Percentiles rank a stretch among this genome's conserved stretches.
Evolutionary conservation across 1,140 invertebrate genomes (phyloP).

Genomic region (Magallana ariakensis): DNA sequence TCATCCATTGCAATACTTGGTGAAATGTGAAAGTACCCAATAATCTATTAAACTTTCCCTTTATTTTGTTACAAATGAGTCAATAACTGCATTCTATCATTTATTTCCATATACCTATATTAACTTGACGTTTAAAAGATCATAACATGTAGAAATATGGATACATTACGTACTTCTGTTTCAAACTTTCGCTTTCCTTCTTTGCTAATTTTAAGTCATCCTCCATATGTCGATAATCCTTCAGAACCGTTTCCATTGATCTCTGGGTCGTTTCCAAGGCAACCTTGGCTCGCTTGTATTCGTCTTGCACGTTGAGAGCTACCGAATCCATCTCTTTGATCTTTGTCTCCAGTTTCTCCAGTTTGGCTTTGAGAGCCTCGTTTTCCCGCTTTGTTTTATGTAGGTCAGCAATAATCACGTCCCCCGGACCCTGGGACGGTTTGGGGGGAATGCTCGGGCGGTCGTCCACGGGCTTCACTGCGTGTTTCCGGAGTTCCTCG

Average conservation of each 20-base stretch:
- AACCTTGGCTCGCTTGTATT: conserved; percentile 72
- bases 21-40: too few species aligned
- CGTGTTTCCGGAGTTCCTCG: conserved; percentile 69
- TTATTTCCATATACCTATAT: too few species aligned
- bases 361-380: conserved; percentile 64
- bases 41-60: too few species aligned
- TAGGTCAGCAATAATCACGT: conserved; percentile 69
- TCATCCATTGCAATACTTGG: too few species aligned
- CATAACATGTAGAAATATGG: too few species aligned
- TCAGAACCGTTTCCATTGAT: conserved; percentile 69
- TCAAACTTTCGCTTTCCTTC: conserved; percentile 71
- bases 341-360: conserved; percentile 68
- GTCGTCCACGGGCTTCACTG: conserved; percentile 63
- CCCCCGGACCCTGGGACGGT: conserved; percentile 67
- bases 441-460: conserved; percentile 55
- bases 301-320: conserved; percentile 68
- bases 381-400: conserved; percentile 70
- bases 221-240: conserved; percentile 71
- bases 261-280: conserved; percentile 71
- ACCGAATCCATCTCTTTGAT: conserved; percentile 71
- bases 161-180: conserved; percentile 66
- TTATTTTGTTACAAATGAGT: too few species aligned
- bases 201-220: conserved; percentile 63
- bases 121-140: too few species aligned
- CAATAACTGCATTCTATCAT: too few species aligned